phyloP scores from a whole-genome alignment of 2,113 vertebrate genomes.

The Australoheros scitulus region DNA sequence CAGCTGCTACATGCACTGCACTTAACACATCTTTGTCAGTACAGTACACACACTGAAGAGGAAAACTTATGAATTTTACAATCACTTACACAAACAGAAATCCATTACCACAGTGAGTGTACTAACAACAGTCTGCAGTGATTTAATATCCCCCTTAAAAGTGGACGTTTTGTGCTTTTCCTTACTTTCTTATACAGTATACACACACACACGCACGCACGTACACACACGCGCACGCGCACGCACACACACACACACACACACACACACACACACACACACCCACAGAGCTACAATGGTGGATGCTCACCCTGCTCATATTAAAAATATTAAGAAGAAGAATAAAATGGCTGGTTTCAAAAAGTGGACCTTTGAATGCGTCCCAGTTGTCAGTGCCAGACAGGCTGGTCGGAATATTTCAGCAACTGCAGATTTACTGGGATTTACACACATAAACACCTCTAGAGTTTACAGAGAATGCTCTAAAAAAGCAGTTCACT shows the following conservation, averaged over 20 bases:
- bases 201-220: too few relatives aligned
- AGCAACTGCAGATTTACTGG: too few relatives aligned
- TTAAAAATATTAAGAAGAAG: neutral
- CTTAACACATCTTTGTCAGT: slow-evolving; percentile 37
- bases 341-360: neutral
- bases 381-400: too few relatives aligned
- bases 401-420: too few relatives aligned
- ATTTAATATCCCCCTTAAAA: neutral
- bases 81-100: neutral
- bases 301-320: neutral
- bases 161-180: neutral
- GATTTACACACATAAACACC: too few relatives aligned
- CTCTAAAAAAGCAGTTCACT: too few relatives aligned
- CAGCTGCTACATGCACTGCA: slow-evolving; percentile 45
- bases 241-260: too few relatives aligned
- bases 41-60: neutral
- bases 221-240: too few relatives aligned
- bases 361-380: neutral
- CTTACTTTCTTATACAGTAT: neutral
- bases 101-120: neutral
- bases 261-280: too few relatives aligned
- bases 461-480: too few relatives aligned
- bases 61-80: neutral
- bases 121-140: neutral
- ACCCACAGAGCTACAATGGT: too few relatives aligned